Percentiles rank a stretch among this genome's conserved stretches.
Conservation (phyloP, 2,113 vertebrate genomes). For the Physeter macrocephalus region DNA sequence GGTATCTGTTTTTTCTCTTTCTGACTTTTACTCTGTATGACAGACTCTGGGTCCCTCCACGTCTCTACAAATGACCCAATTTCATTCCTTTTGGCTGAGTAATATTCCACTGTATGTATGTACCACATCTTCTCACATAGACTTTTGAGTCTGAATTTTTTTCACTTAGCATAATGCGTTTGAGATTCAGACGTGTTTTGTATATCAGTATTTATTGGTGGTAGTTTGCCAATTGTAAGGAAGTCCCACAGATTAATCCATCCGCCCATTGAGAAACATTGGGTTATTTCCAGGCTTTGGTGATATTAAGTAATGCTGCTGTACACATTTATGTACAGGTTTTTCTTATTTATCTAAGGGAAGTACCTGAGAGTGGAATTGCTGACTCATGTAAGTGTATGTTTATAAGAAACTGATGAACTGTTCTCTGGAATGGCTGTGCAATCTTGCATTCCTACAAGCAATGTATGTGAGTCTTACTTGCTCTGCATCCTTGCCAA, state of each 20-base stretch:
- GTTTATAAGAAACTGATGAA: not conserved
- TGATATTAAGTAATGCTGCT: not conserved
- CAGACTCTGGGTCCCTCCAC: too few relatives aligned
- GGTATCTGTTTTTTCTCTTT: too few relatives aligned
- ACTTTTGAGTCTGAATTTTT: not conserved
- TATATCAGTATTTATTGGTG: not conserved
- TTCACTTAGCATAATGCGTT: not conserved
- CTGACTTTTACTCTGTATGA: too few relatives aligned
- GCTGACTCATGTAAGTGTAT: not conserved
- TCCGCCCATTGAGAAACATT: not conserved
- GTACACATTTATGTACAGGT: not conserved
- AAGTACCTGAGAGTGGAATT: not conserved
- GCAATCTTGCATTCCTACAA: not conserved
- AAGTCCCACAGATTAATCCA: not conserved
- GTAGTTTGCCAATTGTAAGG: not conserved
- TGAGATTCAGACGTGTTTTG: not conserved
- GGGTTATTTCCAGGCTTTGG: not conserved
- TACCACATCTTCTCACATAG: too few relatives aligned
- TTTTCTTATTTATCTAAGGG: not conserved
- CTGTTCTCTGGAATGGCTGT: not conserved
- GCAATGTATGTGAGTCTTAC: not conserved
- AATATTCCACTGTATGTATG: too few relatives aligned
- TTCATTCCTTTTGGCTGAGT: too few relatives aligned
- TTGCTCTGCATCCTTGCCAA: not conserved
- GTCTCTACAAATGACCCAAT: too few relatives aligned